Base-by-base conservation (phyloP, 1,140 invertebrate genomes). In the Heliconius hewitsoni region DNA sequence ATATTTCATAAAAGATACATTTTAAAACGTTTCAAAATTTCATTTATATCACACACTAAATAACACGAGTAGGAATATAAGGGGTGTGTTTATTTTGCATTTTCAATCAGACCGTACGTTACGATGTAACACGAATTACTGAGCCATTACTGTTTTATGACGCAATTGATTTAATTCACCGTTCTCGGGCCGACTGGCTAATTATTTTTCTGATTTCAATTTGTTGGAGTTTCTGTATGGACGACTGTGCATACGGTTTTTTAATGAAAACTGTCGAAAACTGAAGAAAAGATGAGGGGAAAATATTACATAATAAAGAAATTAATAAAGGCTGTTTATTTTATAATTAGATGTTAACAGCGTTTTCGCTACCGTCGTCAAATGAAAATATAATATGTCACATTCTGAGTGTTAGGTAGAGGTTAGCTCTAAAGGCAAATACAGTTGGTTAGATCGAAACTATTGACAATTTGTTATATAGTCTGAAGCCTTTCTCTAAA, bases 81-180 rank as follows among this genome's bases (percentile, higher is more conserved):
- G 60, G 9, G 60, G 60, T 8, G 23, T 27, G 57, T 52, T 70
- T 50, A 66, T 19, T 76, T 71, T 71, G 71, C 39, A 71, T 76
- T 71, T 71, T 76, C 74, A 76, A 76, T 76, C 39, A 50, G 60
- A n/a, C 8, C 27, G 39, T 71, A 70, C 39, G 74, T 52, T 74
- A 66, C 60, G 23, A 11, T 30, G 73, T 30, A 76, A 30, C 46
- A 76, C 74, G 42, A 66, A 76, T 70, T 71, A 71, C 30, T 42
- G 30, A 23, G 37, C 18, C 39, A 76, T 71, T 76, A 70, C 66
- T 71, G 39, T 71, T 76, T 76, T 50, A 76, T 76, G 74, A 76
- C 23, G 74, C 74, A 23, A 75, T 75, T 60, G 52, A 66, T 75
- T 75, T 75, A 75, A 75, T 60, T 75, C 57, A 39, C 74, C n/a